Evolutionary conservation across 2,888 invertebrate genomes (phyloP).

Genomic region (Lithophane socia): DNA sequence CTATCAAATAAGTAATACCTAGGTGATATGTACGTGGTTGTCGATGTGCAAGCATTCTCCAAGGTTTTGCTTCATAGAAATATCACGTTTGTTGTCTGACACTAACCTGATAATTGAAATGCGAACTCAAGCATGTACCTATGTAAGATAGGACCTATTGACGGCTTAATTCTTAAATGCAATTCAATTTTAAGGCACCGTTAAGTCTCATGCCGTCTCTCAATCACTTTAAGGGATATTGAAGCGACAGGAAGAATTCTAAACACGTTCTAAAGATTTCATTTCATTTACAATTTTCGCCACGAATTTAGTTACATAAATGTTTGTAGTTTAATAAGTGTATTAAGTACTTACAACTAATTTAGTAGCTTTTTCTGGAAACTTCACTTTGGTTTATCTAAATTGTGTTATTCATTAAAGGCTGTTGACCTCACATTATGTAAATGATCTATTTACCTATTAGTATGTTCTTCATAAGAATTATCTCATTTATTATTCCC

Average conservation of each 20-base stretch:
- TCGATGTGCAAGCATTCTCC: conserved; percentile 21
- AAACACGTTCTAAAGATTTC: no score
- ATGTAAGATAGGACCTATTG: conserved; percentile 10
- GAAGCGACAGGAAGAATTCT: neutral
- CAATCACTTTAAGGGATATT: neutral
- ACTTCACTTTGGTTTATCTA: neutral
- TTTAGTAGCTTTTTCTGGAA: conserved; percentile 22
- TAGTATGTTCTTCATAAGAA: neutral
- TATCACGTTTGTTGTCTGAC: conserved; percentile 55
- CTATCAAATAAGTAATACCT: conserved; percentile 8
- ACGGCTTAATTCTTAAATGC: neutral
- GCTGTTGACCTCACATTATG: neutral
- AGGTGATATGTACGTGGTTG: conserved; percentile 48
- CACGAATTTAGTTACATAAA: neutral
- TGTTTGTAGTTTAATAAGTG: neutral
- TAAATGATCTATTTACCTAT: neutral
- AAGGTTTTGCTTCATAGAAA: conserved; percentile 44
- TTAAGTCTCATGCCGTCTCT: no score
- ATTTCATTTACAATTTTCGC: neutral
- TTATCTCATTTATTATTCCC: neutral
- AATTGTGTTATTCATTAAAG: conserved; percentile 27
- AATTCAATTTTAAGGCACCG: neutral
- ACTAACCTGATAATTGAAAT: conserved; percentile 51
- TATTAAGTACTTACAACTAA: neutral
- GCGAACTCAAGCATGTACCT: conserved; percentile 14